phyloP scores from a whole-genome alignment of 2,888 invertebrate species.

The Listrodromus nycthemerus region DNA sequence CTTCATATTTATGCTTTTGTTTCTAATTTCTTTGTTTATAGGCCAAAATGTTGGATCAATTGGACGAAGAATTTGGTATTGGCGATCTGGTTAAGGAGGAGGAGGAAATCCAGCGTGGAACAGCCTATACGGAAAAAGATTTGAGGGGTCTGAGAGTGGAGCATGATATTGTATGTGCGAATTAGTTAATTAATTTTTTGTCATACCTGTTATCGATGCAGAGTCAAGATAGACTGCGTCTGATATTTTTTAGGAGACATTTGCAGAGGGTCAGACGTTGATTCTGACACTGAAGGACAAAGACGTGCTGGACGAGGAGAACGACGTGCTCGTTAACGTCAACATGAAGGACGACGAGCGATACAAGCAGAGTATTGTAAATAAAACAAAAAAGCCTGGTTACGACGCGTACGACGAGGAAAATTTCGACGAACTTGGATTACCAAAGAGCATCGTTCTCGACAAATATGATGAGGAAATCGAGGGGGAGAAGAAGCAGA shows the following conservation, averaged over 20 bases:
- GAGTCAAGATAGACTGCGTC: not conserved
- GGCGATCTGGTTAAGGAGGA: conserved; percentile 93
- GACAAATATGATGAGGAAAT: conserved; percentile 98
- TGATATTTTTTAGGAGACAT: conserved; percentile 82
- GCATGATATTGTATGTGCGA: conserved; percentile 88
- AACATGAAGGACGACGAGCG: conserved; percentile 93
- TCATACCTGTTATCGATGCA: not conserved
- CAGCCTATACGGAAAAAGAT: conserved; percentile 89
- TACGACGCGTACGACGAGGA: conserved; percentile 95
- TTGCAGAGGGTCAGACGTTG: conserved; percentile 92
- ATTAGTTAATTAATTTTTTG: conserved; percentile 21
- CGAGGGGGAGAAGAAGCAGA: conserved; percentile 88
- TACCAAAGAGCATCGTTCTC: conserved; percentile 89
- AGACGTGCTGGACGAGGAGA: conserved; percentile 93
- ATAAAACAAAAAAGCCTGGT: conserved; percentile 93
- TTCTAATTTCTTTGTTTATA: conserved; percentile 79
- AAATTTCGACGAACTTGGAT: conserved; percentile 89
- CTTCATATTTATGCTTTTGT: not conserved
- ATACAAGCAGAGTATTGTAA: conserved; percentile 92
- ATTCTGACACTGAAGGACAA: conserved; percentile 97
- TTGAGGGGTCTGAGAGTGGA: conserved; percentile 94
- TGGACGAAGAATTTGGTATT: conserved; percentile 98
- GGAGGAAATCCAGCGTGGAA: conserved; percentile 86
- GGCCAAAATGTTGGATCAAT: conserved; percentile 97
- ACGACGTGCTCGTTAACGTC: conserved; percentile 96